Base-by-base conservation (phyloP, 1,140 invertebrate species). In the Nasonia longicornis region DNA sequence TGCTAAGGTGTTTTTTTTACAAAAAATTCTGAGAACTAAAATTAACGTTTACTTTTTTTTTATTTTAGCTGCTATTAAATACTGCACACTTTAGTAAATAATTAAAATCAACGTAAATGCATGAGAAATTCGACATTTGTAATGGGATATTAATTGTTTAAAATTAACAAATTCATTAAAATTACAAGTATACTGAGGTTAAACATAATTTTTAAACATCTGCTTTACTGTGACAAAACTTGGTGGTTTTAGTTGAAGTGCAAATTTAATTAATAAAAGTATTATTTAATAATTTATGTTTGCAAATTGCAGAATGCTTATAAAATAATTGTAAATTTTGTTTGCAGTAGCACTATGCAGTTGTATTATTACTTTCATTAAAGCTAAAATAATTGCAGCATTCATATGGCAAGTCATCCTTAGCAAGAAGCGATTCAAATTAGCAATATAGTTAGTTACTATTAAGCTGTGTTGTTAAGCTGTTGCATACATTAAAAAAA, bases 1-100 rank as follows among this genome's bases (percentile, higher is more conserved):
- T 89, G 90, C 91, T 91, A 91, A 92, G 91, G 91, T 86, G 87
- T 87, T 26, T 35, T 38, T 74, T 80, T 45, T 22, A 83, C 85
- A 85, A 82, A 87, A 91, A 92, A 90, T 89, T 85, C 87, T 86
- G 48, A 58, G 1, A 58, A 58, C 52, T 58, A 58, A 1, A 58
- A 58, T n/a, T 16, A 31, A 71, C 4, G 63, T 42, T 64, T 63
- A 26, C 26, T 26, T 38, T 8, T 78, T 20, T 63, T 73, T 29
- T 35, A 35, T 67, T 48, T 45, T 72, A 79, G 77, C 77, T 79
- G 77, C 69, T 72, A 72, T 70, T 6, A 58, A 58, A 58, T 2
- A 58, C 16, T 58, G 3, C 52, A 58, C 52, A 58, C 52, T n/a
- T n/a, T n/a, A n/a, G 11, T 20, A 8, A 7, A 20, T 20, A 20